Conservation (phyloP, 2,113 vertebrate species). For the Colossoma macropomum region DNA sequence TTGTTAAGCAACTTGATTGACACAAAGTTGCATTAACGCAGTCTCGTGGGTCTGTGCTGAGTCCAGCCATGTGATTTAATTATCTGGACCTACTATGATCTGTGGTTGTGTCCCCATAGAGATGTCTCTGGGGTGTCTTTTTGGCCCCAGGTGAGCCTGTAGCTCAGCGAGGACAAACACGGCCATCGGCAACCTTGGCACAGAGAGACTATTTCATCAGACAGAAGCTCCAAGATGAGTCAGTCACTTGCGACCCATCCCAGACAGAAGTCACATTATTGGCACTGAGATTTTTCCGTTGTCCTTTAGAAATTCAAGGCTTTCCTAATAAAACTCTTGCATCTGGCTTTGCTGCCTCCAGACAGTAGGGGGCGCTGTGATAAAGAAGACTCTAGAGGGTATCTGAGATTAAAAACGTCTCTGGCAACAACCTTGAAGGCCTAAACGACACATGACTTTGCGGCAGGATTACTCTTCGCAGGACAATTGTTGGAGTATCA, state of each 20-base stretch:
- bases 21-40: conserved; percentile 12
- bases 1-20: conserved; percentile 34
- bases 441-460: neutral
- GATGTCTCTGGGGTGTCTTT: conserved; percentile 9
- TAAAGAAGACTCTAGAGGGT: neutral
- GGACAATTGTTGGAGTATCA: neutral
- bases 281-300: neutral
- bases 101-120: conserved; percentile 12
- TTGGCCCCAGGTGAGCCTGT: neutral
- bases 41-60: conserved; percentile 11
- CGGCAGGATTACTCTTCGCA: neutral
- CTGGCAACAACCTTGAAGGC: neutral
- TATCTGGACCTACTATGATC: conserved; percentile 29
- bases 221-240: neutral
- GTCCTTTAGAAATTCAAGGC: conserved; percentile 8
- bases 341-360: neutral
- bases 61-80: conserved; percentile 22
- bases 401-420: neutral
- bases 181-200: neutral
- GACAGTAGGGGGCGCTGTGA: neutral
- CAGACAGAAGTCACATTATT: neutral
- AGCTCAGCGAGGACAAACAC: conserved; percentile 34
- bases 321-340: neutral
- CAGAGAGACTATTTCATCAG: neutral
- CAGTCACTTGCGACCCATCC: neutral